Conservation (phyloP, 2,113 vertebrate genomes). For the Ornithorhynchus anatinus region DNA sequence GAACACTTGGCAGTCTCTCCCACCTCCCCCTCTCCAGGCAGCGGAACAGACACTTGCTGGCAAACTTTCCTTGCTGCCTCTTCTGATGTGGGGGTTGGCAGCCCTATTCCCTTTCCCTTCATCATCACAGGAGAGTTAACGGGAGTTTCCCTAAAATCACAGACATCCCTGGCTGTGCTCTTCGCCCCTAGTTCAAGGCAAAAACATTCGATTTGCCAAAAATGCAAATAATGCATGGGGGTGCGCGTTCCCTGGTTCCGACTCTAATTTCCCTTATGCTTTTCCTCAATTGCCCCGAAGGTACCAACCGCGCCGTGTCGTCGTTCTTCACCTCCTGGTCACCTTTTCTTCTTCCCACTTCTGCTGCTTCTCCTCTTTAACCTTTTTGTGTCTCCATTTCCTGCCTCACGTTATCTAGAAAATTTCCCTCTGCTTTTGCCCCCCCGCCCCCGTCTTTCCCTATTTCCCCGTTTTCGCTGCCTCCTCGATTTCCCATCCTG, state of each 20-base stretch:
- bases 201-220: too few relatives aligned
- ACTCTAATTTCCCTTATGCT: not conserved
- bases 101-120: not conserved
- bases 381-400: too few relatives aligned
- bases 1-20: not conserved
- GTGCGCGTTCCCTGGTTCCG: too few relatives aligned
- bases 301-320: too few relatives aligned
- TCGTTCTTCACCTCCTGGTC: too few relatives aligned
- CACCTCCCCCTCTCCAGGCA: not conserved
- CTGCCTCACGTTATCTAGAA: too few relatives aligned
- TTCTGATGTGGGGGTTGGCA: not conserved
- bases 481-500: not conserved
- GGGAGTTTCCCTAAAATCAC: not conserved
- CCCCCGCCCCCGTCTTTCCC: not conserved
- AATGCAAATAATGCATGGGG: too few relatives aligned
- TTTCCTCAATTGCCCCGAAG: not conserved
- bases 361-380: too few relatives aligned
- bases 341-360: too few relatives aligned
- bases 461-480: not conserved
- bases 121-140: not conserved
- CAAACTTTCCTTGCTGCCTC: constrained; percentile 53
- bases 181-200: not conserved
- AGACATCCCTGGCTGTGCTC: not conserved
- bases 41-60: constrained; percentile 42
- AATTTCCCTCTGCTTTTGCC: too few relatives aligned